Conservation (phyloP, 2,113 vertebrate genomes). For the Paramormyrops kingsleyae region DNA sequence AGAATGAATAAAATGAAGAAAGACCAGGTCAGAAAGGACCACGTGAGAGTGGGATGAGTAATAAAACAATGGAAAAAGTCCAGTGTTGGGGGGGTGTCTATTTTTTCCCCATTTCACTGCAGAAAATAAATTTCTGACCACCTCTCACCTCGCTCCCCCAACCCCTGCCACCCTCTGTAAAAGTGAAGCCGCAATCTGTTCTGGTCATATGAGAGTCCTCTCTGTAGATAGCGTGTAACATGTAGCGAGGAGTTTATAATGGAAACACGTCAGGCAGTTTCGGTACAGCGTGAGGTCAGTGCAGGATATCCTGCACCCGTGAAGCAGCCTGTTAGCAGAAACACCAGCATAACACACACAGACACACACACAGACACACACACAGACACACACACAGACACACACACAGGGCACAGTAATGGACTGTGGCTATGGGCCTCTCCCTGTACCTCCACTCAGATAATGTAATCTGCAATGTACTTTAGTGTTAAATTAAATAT, state of each 20-base stretch:
- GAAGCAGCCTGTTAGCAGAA: neutral
- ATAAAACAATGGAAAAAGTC: neutral
- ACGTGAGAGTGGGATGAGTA: neutral
- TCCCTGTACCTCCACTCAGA: neutral
- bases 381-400: constrained; percentile 19
- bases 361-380: neutral
- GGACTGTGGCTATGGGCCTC: neutral
- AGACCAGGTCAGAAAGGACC: neutral
- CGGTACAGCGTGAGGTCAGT: neutral
- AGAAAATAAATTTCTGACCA: neutral
- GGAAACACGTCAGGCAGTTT: neutral
- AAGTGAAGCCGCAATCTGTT: neutral
- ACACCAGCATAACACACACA: neutral
- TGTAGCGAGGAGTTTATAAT: neutral
- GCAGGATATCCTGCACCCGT: neutral
- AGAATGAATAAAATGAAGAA: neutral
- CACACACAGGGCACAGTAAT: constrained; percentile 14
- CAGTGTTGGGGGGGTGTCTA: neutral
- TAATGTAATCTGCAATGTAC: constrained; percentile 4
- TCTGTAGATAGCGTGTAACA: neutral
- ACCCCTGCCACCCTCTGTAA: neutral
- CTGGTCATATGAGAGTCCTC: neutral
- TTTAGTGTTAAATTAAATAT: constrained; percentile 6
- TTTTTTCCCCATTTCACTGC: neutral
- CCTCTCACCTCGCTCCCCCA: neutral